Evolutionary conservation across 1,140 invertebrate genomes (phyloP), one percentile per base, ranked within the genome.

Genomic region (Bursaphelenchus mucronatus): DNA sequence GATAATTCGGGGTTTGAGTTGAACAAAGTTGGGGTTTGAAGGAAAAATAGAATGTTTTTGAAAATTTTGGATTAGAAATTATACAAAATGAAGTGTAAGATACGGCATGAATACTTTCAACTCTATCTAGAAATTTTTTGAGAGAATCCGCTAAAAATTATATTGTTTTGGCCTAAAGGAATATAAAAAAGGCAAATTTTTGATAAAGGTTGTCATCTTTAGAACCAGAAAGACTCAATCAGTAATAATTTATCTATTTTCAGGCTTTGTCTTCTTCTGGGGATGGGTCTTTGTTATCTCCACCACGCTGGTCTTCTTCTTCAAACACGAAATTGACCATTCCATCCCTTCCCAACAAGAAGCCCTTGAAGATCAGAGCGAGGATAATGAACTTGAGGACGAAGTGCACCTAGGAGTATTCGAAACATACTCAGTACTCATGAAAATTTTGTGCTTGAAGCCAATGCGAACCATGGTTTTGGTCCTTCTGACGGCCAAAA

Each of bases 261-360:
- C 75, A 89, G 90, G 88, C 67, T 98, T 97, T 83, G 85, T 98
- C 5, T 89, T 89, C 79, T 95, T 97, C 79, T 98, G 94, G 94
- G 92, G 91, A 19, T 87, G 90, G 77, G 83, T 90, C 0, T 99
- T 98, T 82, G 84, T 97, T 21, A 75, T 91, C 0, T 88, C 89
- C 0, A 99, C 96, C 0, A 93, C 91, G 0, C 69, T 96, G 0
- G 88, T 98, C 13, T 89, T 89, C 19, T 63, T 96, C 3, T 86
- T 97, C 0, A 99, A 98, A 84, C 86, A 86, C 63, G 95, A 99
- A 84, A 86, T 87, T 43, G 76, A 81, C 66, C 69, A 80, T 59
- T 81, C 79, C 9, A 15, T 73, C 11, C 11, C 58, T 17, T 50
- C 54, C 41, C 54, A 55, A 55, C n/a, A 55, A 39, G n/a, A 55